These are phyloP conservation scores for Saxicola maurus DNA, from an alignment of 2,797 vertebrate genomes.

Conservation along the genomic window DNA sequence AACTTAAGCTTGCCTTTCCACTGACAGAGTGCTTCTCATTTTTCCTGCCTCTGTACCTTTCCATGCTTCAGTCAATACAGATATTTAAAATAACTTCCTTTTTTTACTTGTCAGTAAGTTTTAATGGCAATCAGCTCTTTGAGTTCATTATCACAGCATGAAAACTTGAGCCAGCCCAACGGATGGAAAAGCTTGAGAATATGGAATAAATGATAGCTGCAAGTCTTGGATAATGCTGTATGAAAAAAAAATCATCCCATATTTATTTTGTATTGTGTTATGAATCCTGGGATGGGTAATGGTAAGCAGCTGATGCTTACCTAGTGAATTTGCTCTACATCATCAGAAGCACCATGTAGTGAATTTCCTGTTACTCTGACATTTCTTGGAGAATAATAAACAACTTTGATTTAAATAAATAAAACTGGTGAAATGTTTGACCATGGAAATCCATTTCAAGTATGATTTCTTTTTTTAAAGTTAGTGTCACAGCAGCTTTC, in stretches of 20 bases:
- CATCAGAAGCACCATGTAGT: neutral
- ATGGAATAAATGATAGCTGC: neutral
- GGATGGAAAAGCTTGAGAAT: neutral
- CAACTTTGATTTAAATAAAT: neutral
- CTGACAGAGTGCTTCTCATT: neutral
- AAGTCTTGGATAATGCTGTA: neutral
- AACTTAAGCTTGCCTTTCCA: neutral
- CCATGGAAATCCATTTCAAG: neutral
- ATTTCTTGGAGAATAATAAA: neutral
- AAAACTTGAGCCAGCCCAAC: neutral
- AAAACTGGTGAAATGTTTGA: neutral
- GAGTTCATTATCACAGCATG: neutral
- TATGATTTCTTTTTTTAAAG: neutral
- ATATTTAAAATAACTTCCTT: neutral
- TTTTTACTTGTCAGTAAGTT: neutral
- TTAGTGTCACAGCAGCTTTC: neutral
- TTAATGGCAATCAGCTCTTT: neutral
- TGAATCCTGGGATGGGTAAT: neutral
- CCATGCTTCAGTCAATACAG: neutral
- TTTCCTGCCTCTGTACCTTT: neutral
- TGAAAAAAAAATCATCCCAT: rapidly evolving
- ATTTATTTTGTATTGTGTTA: neutral
- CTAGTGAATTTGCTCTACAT: neutral
- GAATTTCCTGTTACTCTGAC: neutral
- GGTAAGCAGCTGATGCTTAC: neutral